These are phyloP conservation scores for Agrypnia vestita DNA, from an alignment of 1,140 invertebrate genomes.

Conservation along the genomic window DNA sequence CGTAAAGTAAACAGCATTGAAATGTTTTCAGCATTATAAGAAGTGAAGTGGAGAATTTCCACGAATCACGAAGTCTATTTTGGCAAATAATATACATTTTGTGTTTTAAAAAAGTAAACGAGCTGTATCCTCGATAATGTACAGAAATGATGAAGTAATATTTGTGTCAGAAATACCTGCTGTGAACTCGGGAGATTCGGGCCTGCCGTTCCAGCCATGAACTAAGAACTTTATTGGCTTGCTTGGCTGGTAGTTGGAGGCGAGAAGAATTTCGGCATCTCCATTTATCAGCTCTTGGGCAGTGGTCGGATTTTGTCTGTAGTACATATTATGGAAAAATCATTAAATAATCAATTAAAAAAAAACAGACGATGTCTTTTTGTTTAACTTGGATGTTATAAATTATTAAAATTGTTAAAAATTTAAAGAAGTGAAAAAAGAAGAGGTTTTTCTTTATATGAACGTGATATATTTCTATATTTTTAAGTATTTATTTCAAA, in stretches of 20 bases:
- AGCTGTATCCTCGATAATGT: background rate
- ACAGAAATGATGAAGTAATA: background rate
- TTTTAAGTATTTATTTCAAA: too few species aligned
- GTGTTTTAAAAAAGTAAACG: background rate
- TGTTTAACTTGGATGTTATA: too few species aligned
- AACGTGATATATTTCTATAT: too few species aligned
- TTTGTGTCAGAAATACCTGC: background rate
- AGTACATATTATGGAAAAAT: background rate
- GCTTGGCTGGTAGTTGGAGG: background rate
- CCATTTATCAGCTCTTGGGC: background rate
- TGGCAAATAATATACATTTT: background rate
- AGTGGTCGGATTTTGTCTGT: background rate
- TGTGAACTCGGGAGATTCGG: background rate
- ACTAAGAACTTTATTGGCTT: background rate
- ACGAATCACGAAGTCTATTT: background rate
- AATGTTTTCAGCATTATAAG: background rate
- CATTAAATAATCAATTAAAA: too few species aligned
- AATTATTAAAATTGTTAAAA: too few species aligned
- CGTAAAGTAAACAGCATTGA: background rate
- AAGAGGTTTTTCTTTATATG: too few species aligned
- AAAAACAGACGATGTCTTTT: too few species aligned
- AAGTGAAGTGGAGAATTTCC: background rate
- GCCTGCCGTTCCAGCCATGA: background rate
- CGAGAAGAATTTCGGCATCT: background rate
- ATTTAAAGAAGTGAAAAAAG: too few species aligned